These are phyloP conservation scores for Oreortyx pictus DNA, from an alignment of 2,797 vertebrate species.

Conservation along the genomic window DNA sequence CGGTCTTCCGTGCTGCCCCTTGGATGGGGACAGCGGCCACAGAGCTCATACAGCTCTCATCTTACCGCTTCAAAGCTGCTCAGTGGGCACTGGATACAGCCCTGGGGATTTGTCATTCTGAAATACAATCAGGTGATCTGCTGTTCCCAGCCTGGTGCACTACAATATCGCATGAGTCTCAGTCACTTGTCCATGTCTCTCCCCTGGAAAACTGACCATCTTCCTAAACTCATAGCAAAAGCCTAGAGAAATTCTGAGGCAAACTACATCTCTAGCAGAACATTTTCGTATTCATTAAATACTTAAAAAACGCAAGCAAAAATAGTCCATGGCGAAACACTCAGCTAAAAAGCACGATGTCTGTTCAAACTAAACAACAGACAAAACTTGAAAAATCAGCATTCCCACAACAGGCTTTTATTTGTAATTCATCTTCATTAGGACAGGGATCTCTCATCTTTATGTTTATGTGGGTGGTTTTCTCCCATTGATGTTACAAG, in stretches of 20 bases:
- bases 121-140: not conserved
- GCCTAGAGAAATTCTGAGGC: not conserved
- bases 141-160: not conserved
- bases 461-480: slow-evolving; percentile 28
- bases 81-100: not conserved
- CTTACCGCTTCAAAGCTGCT: not conserved
- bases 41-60: not conserved
- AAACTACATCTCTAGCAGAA: not conserved
- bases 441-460: slow-evolving; percentile 1
- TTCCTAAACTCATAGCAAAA: not conserved
- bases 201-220: not conserved
- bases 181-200: not conserved
- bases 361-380: slow-evolving; percentile 47
- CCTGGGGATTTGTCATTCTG: not conserved
- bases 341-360: slow-evolving; percentile 14
- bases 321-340: slow-evolving; percentile 36
- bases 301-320: slow-evolving; percentile 21
- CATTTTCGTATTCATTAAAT: not conserved
- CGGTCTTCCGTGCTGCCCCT: not conserved
- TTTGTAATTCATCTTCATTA: slow-evolving; percentile 1
- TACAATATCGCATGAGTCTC: not conserved
- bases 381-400: not conserved
- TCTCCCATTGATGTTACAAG: slow-evolving; percentile 2
- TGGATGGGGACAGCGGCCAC: fast-evolving
- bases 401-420: slow-evolving; percentile 2